phyloP scores from a whole-genome alignment of 2,888 invertebrate genomes.

The Alviniconcha strummeri region DNA sequence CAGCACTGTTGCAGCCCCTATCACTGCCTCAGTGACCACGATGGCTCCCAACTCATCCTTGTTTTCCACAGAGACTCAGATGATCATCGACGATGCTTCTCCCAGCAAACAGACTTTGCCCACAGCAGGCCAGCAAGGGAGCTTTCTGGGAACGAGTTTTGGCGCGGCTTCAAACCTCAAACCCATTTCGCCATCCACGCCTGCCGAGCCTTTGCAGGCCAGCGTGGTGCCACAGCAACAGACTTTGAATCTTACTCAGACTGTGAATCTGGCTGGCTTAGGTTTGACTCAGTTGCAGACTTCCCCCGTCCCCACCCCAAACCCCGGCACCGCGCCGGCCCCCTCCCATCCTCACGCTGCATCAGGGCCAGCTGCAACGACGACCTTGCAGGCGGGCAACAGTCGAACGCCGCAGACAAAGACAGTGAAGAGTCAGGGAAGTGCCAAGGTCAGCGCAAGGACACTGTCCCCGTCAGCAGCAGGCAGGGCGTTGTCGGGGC shows the following conservation, averaged over 20 bases:
- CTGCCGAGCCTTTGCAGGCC: neutral
- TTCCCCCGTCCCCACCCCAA: neutral
- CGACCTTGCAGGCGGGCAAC: neutral
- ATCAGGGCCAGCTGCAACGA: neutral
- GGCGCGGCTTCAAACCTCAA: neutral
- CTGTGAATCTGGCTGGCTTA: conserved; percentile 11
- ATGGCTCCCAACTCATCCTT: conserved; percentile 26
- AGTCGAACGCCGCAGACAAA: neutral
- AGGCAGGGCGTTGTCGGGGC: neutral
- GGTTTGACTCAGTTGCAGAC: neutral
- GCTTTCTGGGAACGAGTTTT: neutral
- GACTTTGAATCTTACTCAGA: conserved; percentile 14
- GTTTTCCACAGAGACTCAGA: conserved; percentile 4
- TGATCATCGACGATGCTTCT: neutral
- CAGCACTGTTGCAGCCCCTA: conserved; percentile 37
- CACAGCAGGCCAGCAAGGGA: neutral
- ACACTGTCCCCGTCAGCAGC: neutral
- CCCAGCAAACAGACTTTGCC: conserved; percentile 19
- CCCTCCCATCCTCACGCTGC: neutral
- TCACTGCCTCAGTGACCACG: conserved; percentile 22
- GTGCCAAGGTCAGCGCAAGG: neutral
- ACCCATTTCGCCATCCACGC: neutral
- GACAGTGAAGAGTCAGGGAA: neutral
- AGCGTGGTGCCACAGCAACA: neutral
- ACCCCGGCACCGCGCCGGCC: neutral